Percentiles rank a stretch among this genome's conserved stretches.
These are phyloP conservation scores for Apantesis nais DNA, from an alignment of 2,888 invertebrate species.

Conservation along the genomic window DNA sequence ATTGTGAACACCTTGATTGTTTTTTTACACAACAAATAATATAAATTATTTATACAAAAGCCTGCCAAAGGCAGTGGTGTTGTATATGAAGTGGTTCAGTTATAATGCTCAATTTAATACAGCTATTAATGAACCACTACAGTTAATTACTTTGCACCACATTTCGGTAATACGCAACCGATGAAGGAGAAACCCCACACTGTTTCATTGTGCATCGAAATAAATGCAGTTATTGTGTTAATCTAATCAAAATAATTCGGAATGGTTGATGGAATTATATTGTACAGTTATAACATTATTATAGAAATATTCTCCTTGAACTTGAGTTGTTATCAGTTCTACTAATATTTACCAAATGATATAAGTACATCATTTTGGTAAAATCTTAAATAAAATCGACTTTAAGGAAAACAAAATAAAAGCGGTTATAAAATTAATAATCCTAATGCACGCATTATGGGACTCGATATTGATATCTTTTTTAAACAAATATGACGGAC, in stretches of 20 bases:
- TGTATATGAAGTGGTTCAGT: conserved; percentile 36
- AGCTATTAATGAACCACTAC: conserved; percentile 69
- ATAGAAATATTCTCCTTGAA: neutral
- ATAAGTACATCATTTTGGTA: neutral
- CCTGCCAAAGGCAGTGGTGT: neutral
- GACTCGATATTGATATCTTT: too few species aligned
- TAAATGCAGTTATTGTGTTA: conserved; percentile 6
- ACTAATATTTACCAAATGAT: neutral
- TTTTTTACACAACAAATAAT: too few species aligned
- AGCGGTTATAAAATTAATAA: too few species aligned
- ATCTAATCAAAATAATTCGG: neutral
- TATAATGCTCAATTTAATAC: conserved; percentile 63
- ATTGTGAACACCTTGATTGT: too few species aligned
- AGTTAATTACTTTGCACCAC: conserved; percentile 64
- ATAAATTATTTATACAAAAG: neutral
- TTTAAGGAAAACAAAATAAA: too few species aligned
- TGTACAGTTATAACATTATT: neutral
- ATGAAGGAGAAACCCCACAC: neutral
- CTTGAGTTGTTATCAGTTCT: neutral
- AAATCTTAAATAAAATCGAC: too few species aligned
- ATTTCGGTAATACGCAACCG: conserved; percentile 27
- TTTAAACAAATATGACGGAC: too few species aligned
- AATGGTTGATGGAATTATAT: conserved; percentile 2
- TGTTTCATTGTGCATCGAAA: neutral
- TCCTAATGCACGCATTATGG: too few species aligned